Evolutionary conservation across 2,113 vertebrate genomes (phyloP).

Genomic region (Alligator sinensis): DNA sequence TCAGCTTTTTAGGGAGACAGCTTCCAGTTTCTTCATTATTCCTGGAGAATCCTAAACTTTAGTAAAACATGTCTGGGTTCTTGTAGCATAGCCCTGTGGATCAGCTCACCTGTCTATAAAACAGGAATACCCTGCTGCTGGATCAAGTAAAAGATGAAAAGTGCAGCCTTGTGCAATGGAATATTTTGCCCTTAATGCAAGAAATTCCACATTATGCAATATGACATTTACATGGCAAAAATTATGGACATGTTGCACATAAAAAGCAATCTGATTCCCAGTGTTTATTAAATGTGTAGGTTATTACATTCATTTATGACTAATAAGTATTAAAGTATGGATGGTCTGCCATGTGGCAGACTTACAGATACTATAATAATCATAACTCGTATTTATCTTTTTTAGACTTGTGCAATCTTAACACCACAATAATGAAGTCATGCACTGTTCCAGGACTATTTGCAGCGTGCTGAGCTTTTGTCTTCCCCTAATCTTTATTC

Average conservation of each 20-base stretch:
- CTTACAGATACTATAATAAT: neutral
- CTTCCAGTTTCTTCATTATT: neutral
- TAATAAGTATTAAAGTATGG: neutral
- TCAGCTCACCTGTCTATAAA: neutral
- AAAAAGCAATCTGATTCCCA: neutral
- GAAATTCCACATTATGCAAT: neutral
- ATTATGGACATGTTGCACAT: neutral
- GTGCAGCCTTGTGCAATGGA: neutral
- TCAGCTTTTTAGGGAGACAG: neutral
- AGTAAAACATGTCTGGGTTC: neutral
- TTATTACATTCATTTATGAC: neutral
- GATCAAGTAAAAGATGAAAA: neutral
- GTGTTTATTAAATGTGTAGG: neutral
- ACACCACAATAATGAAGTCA: neutral
- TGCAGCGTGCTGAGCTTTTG: too few species aligned
- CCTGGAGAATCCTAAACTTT: neutral
- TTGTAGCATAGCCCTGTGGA: neutral
- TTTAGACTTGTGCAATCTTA: neutral
- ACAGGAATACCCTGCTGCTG: neutral
- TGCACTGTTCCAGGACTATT: too few species aligned
- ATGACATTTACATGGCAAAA: neutral
- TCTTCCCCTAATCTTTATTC: neutral
- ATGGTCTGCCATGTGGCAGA: neutral
- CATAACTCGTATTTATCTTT: neutral
- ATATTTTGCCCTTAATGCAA: neutral